A percentile compares a stretch with the other conserved stretches of the same genome.
These are phyloP conservation scores for Tauraco hartlaubi DNA, from an alignment of 2,797 vertebrate genomes.

Conservation along the genomic window DNA sequence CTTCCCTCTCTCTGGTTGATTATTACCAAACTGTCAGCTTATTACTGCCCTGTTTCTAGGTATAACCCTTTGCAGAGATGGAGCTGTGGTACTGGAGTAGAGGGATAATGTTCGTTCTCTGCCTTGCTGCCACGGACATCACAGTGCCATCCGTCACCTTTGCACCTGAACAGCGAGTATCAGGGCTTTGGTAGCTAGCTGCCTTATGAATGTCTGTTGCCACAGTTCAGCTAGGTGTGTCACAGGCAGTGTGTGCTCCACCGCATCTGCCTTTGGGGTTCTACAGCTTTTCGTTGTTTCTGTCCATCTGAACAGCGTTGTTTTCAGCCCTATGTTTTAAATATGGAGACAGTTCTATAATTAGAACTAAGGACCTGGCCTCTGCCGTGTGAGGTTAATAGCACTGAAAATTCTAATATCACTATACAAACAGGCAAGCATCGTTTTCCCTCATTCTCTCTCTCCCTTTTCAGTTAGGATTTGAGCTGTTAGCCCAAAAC, in stretches of 20 bases:
- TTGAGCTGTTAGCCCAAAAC: background rate
- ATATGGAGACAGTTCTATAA: background rate
- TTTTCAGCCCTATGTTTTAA: background rate
- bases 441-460: background rate
- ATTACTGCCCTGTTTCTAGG: background rate
- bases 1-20: background rate
- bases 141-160: background rate
- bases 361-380: background rate
- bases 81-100: background rate
- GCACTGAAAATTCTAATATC: background rate
- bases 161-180: background rate
- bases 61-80: background rate
- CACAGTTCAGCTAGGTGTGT: background rate
- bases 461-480: background rate
- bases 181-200: background rate
- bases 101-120: accelerated
- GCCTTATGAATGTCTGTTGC: background rate
- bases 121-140: background rate
- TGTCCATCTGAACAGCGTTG: background rate
- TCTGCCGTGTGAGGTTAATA: background rate
- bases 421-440: background rate
- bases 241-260: background rate
- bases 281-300: background rate
- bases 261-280: background rate
- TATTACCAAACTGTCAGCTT: background rate